Conservation (phyloP, 1,140 invertebrate genomes). For the Notospermus geniculatus region DNA sequence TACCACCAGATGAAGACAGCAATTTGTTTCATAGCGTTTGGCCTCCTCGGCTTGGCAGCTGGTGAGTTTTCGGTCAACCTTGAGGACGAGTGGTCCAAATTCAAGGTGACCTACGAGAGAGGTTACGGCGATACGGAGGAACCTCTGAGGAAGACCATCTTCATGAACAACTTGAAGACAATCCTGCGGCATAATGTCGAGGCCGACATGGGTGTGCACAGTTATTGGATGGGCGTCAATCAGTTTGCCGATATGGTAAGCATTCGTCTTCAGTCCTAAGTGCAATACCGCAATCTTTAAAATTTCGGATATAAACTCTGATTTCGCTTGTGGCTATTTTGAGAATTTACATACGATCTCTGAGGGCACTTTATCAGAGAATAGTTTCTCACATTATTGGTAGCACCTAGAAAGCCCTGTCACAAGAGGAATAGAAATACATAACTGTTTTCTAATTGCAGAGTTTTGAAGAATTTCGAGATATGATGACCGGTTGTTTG, state of each 20-base stretch:
- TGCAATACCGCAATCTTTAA: no score
- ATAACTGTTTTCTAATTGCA: background rate
- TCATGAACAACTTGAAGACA: conserved; percentile 25
- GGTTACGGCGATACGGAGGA: background rate
- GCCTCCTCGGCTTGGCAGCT: no score
- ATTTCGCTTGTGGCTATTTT: background rate
- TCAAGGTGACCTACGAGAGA: no score
- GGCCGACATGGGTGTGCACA: conserved; percentile 27
- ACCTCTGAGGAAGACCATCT: conserved; percentile 19
- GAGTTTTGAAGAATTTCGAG: background rate
- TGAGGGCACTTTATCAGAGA: background rate
- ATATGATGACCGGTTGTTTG: background rate
- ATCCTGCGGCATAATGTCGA: conserved; percentile 31
- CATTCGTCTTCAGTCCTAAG: no score
- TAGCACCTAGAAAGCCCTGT: no score
- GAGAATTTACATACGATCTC: background rate
- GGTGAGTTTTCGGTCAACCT: no score
- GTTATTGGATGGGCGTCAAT: conserved; percentile 30
- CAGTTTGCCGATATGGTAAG: conserved; percentile 32
- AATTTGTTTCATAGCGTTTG: no score
- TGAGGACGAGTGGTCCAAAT: no score
- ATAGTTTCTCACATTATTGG: no score
- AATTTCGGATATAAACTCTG: no score
- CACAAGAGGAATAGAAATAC: no score
- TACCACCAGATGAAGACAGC: no score